Conservation (phyloP, 2,113 vertebrate genomes). For the Tamias sibiricus region DNA sequence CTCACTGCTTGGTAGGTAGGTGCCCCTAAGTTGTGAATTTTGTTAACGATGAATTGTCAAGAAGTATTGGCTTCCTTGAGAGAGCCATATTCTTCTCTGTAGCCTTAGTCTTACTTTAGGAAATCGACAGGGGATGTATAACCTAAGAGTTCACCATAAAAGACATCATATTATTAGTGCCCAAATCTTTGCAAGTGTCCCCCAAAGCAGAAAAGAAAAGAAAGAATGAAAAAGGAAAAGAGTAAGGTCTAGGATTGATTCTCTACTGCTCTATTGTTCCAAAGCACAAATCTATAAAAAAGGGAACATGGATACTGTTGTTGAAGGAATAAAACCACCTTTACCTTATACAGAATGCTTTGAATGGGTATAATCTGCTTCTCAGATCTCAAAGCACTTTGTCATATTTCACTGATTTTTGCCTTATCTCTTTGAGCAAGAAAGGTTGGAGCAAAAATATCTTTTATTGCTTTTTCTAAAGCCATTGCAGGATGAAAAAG, state of each 20-base stretch:
- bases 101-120: not conserved
- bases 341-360: not conserved
- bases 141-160: not conserved
- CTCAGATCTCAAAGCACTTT: conserved; percentile 15
- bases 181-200: conserved; percentile 44
- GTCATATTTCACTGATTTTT: not conserved
- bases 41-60: conserved; percentile 68
- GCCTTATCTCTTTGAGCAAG: not conserved
- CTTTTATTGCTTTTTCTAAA: not conserved
- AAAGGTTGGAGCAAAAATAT: not conserved
- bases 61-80: conserved; percentile 50
- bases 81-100: conserved; percentile 48
- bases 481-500: not conserved
- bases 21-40: conserved; percentile 11
- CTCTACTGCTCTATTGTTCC: not conserved
- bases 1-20: not conserved
- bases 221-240: not conserved
- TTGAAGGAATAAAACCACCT: conserved; percentile 40
- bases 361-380: not conserved
- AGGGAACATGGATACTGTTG: not conserved
- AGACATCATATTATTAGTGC: not conserved
- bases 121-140: conserved; percentile 7
- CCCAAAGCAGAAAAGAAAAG: conserved; percentile 55
- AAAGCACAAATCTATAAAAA: conserved; percentile 29
- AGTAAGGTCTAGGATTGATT: conserved; percentile 40